Percentiles rank a stretch among this genome's conserved stretches.
These are phyloP conservation scores for Azemiops feae DNA, from an alignment of 2,113 vertebrate genomes.

Conservation along the genomic window DNA sequence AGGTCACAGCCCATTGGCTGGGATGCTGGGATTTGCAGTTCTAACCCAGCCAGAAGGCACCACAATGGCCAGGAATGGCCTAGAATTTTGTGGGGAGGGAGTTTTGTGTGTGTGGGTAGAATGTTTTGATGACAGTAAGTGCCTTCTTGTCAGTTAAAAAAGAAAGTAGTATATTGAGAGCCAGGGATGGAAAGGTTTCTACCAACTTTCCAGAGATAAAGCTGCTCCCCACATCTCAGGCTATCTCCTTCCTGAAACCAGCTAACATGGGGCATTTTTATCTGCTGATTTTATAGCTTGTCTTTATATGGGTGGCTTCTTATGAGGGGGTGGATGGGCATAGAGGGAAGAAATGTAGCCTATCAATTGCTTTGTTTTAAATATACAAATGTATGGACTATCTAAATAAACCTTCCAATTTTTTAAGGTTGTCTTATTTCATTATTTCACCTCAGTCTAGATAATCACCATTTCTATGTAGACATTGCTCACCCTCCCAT, in stretches of 20 bases:
- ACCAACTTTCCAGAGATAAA: background rate
- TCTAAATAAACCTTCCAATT: constrained; percentile 3
- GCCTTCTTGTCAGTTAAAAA: background rate
- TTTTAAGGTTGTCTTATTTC: background rate
- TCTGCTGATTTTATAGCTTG: constrained; percentile 11
- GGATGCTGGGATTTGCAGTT: background rate
- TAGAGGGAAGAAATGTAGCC: background rate
- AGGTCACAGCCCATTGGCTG: background rate
- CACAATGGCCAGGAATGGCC: background rate
- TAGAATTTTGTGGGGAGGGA: background rate
- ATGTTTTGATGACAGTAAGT: background rate
- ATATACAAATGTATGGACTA: background rate
- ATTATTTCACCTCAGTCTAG: background rate
- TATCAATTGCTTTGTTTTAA: background rate
- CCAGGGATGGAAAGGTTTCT: background rate
- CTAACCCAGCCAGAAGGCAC: background rate
- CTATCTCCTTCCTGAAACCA: background rate
- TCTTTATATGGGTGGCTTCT: constrained; percentile 11
- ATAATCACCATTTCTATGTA: background rate
- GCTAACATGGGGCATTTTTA: background rate
- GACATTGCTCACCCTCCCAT: background rate
- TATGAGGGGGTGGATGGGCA: background rate
- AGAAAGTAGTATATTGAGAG: background rate
- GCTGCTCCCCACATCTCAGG: background rate
- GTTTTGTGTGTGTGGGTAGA: background rate